Conservation (phyloP, 2,797 vertebrate genomes). For the Chrosomus eos region DNA sequence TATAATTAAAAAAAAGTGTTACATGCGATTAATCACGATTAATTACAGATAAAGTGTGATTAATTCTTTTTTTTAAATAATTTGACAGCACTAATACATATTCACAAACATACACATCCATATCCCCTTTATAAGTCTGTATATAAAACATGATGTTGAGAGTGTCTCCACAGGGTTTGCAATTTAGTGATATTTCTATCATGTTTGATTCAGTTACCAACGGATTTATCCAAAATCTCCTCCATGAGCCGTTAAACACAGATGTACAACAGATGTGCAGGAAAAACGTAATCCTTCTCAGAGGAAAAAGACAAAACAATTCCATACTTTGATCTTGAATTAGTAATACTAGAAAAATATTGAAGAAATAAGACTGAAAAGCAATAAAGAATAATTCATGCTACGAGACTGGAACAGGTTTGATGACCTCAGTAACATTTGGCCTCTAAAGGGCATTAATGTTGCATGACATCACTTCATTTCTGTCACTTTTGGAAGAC, state of each 20-base stretch:
- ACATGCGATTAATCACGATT: too few species aligned
- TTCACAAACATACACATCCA: background rate
- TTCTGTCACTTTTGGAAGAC: background rate
- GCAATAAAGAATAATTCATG: background rate
- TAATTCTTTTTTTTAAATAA: too few species aligned
- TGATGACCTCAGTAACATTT: background rate
- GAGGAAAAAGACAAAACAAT: background rate
- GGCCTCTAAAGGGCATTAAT: background rate
- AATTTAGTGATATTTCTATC: background rate
- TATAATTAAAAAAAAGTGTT: too few species aligned
- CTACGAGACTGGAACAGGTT: background rate
- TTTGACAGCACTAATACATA: background rate
- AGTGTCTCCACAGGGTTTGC: background rate
- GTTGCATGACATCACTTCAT: background rate
- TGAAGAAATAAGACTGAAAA: background rate
- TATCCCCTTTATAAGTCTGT: background rate
- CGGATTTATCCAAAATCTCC: slow-evolving; percentile 15
- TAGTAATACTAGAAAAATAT: slow-evolving; percentile 11
- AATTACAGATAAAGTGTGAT: too few species aligned
- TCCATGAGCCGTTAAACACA: slow-evolving; percentile 26
- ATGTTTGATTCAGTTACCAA: slow-evolving; percentile 4
- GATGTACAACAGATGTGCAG: slow-evolving; percentile 33
- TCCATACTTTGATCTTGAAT: slow-evolving; percentile 22
- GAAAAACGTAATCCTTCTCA: background rate
- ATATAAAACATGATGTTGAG: background rate